Evolutionary conservation across 2,113 vertebrate genomes (phyloP).

Genomic region (Charina bottae): DNA sequence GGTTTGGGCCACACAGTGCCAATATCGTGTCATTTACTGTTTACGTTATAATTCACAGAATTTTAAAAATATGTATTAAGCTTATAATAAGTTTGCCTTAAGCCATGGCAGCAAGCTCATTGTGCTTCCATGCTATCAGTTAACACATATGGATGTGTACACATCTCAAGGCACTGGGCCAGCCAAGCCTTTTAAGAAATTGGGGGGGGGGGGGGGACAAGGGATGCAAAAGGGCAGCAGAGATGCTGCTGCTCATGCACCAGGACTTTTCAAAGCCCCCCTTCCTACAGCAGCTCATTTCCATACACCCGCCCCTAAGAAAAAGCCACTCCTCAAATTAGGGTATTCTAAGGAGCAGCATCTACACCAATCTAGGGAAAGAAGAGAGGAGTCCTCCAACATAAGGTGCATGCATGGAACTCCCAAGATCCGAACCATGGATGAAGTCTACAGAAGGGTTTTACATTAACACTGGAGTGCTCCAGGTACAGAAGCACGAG

Average conservation of each 20-base stretch:
- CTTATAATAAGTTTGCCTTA: conserved; percentile 31
- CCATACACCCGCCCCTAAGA: neutral
- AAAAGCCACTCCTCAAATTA: neutral
- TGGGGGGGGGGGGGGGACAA: neutral
- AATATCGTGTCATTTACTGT: conserved; percentile 33
- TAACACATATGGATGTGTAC: conserved; percentile 36
- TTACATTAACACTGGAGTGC: conserved; percentile 50
- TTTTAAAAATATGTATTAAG: conserved; percentile 27
- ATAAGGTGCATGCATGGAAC: neutral
- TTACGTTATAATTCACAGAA: conserved; percentile 52
- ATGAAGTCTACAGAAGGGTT: neutral
- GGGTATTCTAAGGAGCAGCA: neutral
- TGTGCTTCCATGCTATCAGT: conserved; percentile 23
- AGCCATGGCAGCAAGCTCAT: conserved; percentile 29
- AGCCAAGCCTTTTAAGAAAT: conserved; percentile 9
- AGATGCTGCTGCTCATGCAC: neutral
- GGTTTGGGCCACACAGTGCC: conserved; percentile 39
- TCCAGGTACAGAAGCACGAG: conserved; percentile 22
- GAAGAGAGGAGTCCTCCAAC: neutral
- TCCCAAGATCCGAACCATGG: neutral
- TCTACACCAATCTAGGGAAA: neutral
- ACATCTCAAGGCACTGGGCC: conserved; percentile 36
- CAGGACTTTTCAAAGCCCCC: neutral
- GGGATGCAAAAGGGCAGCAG: neutral
- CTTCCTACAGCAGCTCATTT: conserved; percentile 9